Evolutionary conservation across 1,140 invertebrate genomes (phyloP), one percentile per base, ranked within the genome.

Genomic region (Anthonomus grandis): DNA sequence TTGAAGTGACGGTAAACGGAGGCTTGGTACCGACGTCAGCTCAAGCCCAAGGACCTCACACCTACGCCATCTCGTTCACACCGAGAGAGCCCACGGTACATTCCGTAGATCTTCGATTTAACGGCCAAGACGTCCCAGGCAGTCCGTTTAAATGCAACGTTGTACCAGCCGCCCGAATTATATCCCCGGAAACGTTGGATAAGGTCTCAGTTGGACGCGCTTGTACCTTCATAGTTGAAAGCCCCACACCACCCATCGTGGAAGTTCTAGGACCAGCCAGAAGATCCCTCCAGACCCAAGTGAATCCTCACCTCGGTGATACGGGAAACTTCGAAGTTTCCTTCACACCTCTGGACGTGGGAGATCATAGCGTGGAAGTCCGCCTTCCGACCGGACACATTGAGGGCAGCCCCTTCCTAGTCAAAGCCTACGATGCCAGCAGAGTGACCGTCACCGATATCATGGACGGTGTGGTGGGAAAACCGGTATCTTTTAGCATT

Each of bases 51-150:
- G 93, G 93, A 36, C 87, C 93, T 21, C 94, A 97, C 69, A 91
- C 91, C 0, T 99, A 98, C 74, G 95, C 96, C 34, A 97, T 99
- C 60, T 93, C 92, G 6, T 99, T 98, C 74, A 94, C 92, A 10
- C 96, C 95, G 0, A 81, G 90, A 39, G 92, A 97, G 72, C 83
- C 90, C 2, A 84, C 89, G 37, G 81, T 85, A 27, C 96, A 99
- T 73, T 89, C 90, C 0, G 93, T 97, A 3, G 91, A 97, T 70
- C 78, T 99, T 22, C 83, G 91, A 50, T 99, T 98, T 74, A 99
- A 99, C 70, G 90, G 90, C 9, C 90, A 97, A 71, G 87, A 94
- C 75, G 94, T 98, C 5, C 94, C 93, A 46, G 93, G 93, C 24
- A 81, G 79, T 70, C 80, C 80, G 22, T 81, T 82, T 64, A 78